Evolutionary conservation across 2,888 invertebrate species (phyloP).

Genomic region (Brachypterus glaber): DNA sequence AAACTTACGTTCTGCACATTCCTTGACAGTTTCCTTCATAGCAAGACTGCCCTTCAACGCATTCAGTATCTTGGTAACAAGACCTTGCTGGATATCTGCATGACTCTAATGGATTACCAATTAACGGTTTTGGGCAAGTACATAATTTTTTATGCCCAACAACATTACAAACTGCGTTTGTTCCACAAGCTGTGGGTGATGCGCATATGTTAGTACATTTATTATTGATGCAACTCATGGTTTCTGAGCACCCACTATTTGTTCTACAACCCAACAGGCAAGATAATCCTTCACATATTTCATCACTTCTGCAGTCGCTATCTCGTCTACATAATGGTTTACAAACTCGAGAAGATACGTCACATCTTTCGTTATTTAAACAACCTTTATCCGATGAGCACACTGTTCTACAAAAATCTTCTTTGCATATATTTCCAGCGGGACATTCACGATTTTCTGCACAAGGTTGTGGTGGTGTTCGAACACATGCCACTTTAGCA

Average conservation of each 20-base stretch:
- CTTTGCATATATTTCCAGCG: constrained; percentile 61
- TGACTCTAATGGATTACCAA: constrained; percentile 64
- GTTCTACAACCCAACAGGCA: constrained; percentile 76
- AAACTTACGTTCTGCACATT: constrained; percentile 60
- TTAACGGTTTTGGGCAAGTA: constrained; percentile 58
- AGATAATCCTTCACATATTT: constrained; percentile 73
- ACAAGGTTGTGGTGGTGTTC: constrained; percentile 69
- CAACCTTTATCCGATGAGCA: constrained; percentile 70
- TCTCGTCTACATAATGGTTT: constrained; percentile 75
- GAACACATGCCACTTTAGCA: constrained; percentile 77
- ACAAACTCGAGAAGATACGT: constrained; percentile 59
- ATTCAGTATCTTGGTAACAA: constrained; percentile 59
- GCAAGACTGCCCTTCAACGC: constrained; percentile 60
- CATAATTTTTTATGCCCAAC: constrained; percentile 66
- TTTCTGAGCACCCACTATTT: constrained; percentile 63
- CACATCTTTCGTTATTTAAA: constrained; percentile 73
- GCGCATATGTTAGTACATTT: constrained; percentile 70
- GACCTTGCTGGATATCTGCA: constrained; percentile 59
- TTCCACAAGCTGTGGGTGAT: constrained; percentile 71
- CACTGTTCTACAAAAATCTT: constrained; percentile 63
- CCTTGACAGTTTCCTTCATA: constrained; percentile 69
- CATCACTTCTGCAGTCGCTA: constrained; percentile 77
- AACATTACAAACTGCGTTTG: constrained; percentile 66
- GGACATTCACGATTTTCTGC: constrained; percentile 67
- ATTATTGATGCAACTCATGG: constrained; percentile 65